phyloP scores from a whole-genome alignment of 2,113 vertebrate species.

The Cisticola juncidis region DNA sequence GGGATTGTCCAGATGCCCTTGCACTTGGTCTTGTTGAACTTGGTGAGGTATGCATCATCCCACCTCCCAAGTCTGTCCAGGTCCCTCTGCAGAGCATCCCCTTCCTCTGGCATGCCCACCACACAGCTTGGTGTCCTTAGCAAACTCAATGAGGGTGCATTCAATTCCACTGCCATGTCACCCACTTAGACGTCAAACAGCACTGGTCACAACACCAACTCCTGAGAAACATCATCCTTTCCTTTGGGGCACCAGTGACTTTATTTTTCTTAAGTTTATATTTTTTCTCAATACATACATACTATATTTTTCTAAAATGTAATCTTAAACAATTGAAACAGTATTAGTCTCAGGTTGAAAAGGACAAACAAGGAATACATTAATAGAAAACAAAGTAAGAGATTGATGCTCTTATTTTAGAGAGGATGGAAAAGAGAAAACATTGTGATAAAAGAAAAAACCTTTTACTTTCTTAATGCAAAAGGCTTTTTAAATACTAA shows the following conservation, averaged over 20 bases:
- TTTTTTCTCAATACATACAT: not conserved
- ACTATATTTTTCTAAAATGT: not conserved
- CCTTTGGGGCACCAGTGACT: not conserved
- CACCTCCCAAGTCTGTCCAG: not conserved
- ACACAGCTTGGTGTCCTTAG: rapidly evolving
- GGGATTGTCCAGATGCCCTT: not conserved
- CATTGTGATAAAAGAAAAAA: not conserved
- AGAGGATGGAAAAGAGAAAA: not conserved
- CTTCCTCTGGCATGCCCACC: not conserved
- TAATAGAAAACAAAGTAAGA: not conserved
- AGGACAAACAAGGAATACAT: not conserved
- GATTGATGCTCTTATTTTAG: not conserved
- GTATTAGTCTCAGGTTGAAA: not conserved
- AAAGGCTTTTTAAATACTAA: not conserved
- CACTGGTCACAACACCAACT: rapidly evolving
- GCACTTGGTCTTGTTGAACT: not conserved
- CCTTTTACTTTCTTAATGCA: not conserved
- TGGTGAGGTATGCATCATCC: not conserved
- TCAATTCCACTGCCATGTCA: rapidly evolving
- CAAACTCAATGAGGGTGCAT: not conserved
- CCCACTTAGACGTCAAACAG: not conserved
- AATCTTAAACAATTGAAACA: not conserved
- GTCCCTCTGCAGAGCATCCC: not conserved
- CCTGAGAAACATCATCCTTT: not conserved
- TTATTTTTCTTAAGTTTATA: not conserved